A percentile compares a stretch with the other conserved stretches of the same genome.
Evolutionary conservation across 2,888 invertebrate species (phyloP).

Genomic region (Plagodis dolabraria): DNA sequence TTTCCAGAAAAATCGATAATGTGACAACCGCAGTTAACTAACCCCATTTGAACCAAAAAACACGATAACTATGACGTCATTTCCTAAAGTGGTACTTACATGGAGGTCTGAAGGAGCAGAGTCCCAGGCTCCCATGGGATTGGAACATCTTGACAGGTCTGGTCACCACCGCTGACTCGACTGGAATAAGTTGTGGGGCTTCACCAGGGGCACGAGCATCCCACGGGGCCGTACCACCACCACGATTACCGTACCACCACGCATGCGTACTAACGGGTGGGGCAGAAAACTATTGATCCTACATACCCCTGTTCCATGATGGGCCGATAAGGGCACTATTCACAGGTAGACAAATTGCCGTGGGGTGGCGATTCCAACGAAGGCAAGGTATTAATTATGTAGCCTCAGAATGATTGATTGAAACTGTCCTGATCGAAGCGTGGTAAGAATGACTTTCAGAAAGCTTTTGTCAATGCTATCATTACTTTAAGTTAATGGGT

Average conservation of each 20-base stretch:
- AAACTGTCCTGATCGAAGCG: slow-evolving; percentile 49
- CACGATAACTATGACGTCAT: slow-evolving; percentile 21
- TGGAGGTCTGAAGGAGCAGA: slow-evolving; percentile 38
- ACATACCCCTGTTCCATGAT: slow-evolving; percentile 72
- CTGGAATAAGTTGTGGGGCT: slow-evolving; percentile 68
- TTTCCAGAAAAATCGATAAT: slow-evolving; percentile 24
- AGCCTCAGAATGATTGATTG: slow-evolving; percentile 76
- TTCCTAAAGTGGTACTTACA: slow-evolving; percentile 44
- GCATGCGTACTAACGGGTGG: slow-evolving; percentile 76
- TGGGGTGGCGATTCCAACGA: slow-evolving; percentile 65
- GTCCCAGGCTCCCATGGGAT: slow-evolving; percentile 8
- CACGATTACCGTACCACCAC: slow-evolving; percentile 60
- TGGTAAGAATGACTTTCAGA: slow-evolving; percentile 33
- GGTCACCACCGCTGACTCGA: slow-evolving; percentile 50
- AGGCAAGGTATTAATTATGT: slow-evolving; percentile 77
- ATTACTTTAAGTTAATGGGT: slow-evolving; percentile 33
- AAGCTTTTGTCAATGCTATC: slow-evolving; percentile 34
- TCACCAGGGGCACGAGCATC: slow-evolving; percentile 60
- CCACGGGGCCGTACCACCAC: slow-evolving; percentile 73
- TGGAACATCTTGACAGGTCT: slow-evolving; percentile 42
- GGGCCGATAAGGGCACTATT: slow-evolving; percentile 72
- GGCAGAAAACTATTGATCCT: slow-evolving; percentile 78
- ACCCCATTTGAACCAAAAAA: slow-evolving; percentile 4
- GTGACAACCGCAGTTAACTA: slow-evolving; percentile 10
- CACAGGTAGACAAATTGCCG: slow-evolving; percentile 72